phyloP scores from a whole-genome alignment of 2,113 vertebrate species.

The Caracal caracal region DNA sequence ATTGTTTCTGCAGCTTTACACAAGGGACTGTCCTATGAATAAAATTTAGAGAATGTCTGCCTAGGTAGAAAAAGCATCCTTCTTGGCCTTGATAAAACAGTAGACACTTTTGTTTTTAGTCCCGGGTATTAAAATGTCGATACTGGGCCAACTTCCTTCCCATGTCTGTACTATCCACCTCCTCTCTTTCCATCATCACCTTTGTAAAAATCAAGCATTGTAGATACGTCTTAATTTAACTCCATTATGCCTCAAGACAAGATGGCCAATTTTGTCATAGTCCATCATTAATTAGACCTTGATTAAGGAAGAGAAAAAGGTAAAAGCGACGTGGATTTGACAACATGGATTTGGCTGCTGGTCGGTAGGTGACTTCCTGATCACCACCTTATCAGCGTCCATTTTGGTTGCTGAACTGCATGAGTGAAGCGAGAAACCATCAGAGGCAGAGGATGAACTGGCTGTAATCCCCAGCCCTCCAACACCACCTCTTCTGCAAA shows the following conservation, averaged over 20 bases:
- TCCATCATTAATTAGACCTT: conserved; percentile 31
- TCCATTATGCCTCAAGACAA: conserved; percentile 26
- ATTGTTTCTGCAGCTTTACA: conserved; percentile 43
- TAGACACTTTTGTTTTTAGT: conserved; percentile 26
- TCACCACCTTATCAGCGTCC: neutral
- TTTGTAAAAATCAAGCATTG: conserved; percentile 53
- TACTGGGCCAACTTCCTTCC: neutral
- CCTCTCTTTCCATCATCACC: neutral
- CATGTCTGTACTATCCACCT: neutral
- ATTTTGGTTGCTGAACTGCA: neutral
- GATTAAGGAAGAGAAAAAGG: conserved; percentile 39
- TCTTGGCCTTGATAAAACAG: neutral
- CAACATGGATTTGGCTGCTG: neutral
- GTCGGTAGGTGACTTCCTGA: neutral
- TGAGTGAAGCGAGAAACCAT: neutral
- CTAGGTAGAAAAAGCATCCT: conserved; percentile 34
- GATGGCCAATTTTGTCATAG: neutral
- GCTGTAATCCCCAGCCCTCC: neutral
- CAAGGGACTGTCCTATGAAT: neutral
- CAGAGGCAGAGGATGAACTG: neutral
- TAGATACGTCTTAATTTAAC: conserved; percentile 21
- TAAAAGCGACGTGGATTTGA: neutral
- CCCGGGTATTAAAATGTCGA: neutral
- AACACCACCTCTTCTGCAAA: neutral
- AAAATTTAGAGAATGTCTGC: conserved; percentile 3